phyloP scores from a whole-genome alignment of 2,113 vertebrate genomes.

The Vombatus ursinus region DNA sequence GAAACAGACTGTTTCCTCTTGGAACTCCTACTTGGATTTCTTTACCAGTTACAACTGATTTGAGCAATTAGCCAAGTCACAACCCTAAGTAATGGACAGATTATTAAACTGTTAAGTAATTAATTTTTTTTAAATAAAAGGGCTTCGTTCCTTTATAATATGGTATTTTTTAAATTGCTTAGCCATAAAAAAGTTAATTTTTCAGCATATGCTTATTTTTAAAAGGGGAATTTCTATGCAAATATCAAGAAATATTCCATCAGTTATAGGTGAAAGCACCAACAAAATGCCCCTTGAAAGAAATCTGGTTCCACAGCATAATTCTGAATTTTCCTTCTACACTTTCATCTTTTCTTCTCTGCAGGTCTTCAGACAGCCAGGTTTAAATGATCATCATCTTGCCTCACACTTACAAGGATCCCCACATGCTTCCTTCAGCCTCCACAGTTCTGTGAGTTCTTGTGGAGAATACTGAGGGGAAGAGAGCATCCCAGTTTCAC shows the following conservation, averaged over 20 bases:
- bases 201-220: constrained; percentile 46
- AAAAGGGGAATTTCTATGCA: constrained; percentile 51
- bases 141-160: neutral
- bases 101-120: constrained; percentile 26
- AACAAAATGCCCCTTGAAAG: neutral
- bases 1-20: neutral
- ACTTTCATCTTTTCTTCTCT: neutral
- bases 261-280: neutral
- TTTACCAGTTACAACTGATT: neutral
- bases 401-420: constrained; percentile 92
- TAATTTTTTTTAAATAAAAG: constrained; percentile 43
- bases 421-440: constrained; percentile 88
- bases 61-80: constrained; percentile 50
- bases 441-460: constrained; percentile 91
- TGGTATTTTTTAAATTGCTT: constrained; percentile 50
- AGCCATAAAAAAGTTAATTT: constrained; percentile 39
- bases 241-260: neutral
- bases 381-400: constrained; percentile 31
- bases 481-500: constrained; percentile 94
- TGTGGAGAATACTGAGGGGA: constrained; percentile 93
- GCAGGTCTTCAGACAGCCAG: neutral
- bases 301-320: rapidly evolving
- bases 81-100: constrained; percentile 38
- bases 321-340: neutral
- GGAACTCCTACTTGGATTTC: constrained; percentile 3